Percentiles rank a stretch among this genome's conserved stretches.
Conservation (phyloP, 2,797 vertebrate species). For the Orestias chungarensis region DNA sequence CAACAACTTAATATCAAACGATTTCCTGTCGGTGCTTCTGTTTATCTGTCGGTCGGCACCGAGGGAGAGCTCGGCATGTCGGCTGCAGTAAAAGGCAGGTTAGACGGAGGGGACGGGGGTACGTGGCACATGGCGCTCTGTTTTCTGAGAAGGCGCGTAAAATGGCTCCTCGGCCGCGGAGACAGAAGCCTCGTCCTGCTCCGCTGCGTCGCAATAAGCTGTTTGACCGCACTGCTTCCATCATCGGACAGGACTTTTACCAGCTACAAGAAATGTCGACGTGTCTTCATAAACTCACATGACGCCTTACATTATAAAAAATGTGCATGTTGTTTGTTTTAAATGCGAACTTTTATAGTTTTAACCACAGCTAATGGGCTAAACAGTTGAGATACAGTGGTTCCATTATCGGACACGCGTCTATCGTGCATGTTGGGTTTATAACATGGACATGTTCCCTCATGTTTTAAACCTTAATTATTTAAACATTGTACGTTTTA, state of each 20-base stretch:
- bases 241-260: conserved; percentile 52
- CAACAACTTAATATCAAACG: conserved; percentile 77
- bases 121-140: conserved; percentile 68
- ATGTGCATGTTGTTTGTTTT: too few relatives aligned
- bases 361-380: background rate
- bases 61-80: background rate
- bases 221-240: background rate
- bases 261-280: background rate
- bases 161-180: conserved; percentile 72
- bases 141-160: conserved; percentile 70
- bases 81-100: background rate
- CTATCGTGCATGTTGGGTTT: background rate
- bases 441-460: background rate
- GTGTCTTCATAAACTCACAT: background rate
- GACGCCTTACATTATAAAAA: too few relatives aligned
- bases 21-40: conserved; percentile 74
- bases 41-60: conserved; percentile 14
- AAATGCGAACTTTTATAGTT: too few relatives aligned
- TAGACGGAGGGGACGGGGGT: background rate
- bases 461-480: background rate
- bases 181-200: conserved; percentile 49
- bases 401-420: background rate
- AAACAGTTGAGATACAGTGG: background rate
- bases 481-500: background rate
- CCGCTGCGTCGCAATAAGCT: background rate